phyloP scores from a whole-genome alignment of 2,888 invertebrate species.

The Fragum whitleyi region DNA sequence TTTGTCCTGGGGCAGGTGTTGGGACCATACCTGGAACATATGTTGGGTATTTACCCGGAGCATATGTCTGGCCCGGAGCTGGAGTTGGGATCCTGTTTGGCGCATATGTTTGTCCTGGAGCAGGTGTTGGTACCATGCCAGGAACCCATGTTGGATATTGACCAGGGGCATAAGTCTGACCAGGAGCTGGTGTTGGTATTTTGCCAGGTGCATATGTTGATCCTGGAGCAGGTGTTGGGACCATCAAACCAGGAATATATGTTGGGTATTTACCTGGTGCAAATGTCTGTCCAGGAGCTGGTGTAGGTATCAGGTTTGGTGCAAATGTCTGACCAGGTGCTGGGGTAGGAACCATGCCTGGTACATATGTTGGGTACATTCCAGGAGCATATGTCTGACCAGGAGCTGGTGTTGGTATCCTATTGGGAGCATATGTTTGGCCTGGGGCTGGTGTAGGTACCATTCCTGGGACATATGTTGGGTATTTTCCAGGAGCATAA shows the following conservation, averaged over 20 bases:
- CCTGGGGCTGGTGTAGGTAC: constrained; percentile 68
- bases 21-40: constrained; percentile 64
- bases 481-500: constrained; percentile 58
- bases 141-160: constrained; percentile 65
- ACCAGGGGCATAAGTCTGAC: constrained; percentile 63
- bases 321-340: constrained; percentile 56
- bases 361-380: constrained; percentile 60
- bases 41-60: constrained; percentile 63
- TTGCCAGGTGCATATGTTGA: constrained; percentile 57
- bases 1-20: constrained; percentile 62
- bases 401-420: constrained; percentile 64
- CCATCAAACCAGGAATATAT: constrained; percentile 59
- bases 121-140: constrained; percentile 66
- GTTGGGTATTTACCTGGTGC: constrained; percentile 60
- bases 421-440: constrained; percentile 61
- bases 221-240: constrained; percentile 64
- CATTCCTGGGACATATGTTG: constrained; percentile 62
- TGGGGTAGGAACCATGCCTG: constrained; percentile 66
- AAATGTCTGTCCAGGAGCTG: constrained; percentile 61
- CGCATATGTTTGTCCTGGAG: constrained; percentile 64
- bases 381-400: constrained; percentile 64
- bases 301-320: constrained; percentile 65
- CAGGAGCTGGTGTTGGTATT: constrained; percentile 64
- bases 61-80: constrained; percentile 65
- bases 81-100: constrained; percentile 66